These are phyloP conservation scores for Upupa epops DNA, from an alignment of 2,113 vertebrate species.

Conservation along the genomic window DNA sequence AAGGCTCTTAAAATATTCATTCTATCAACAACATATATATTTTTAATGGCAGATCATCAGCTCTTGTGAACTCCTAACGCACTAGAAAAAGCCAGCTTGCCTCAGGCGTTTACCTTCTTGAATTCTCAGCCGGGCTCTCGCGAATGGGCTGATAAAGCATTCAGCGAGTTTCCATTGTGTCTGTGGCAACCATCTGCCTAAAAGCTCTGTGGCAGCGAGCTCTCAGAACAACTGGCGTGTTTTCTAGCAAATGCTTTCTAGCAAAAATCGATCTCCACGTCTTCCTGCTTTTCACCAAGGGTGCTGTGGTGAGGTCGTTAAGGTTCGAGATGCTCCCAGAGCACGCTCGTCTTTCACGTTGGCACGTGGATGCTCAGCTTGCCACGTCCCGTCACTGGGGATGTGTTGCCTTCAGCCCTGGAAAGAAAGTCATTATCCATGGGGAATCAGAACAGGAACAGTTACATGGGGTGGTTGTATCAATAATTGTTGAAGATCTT, in stretches of 20 bases:
- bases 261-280: background rate
- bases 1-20: constrained; percentile 16
- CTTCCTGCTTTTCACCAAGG: background rate
- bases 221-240: background rate
- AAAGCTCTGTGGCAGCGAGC: background rate
- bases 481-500: background rate
- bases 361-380: background rate
- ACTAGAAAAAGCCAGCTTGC: background rate
- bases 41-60: constrained; percentile 3
- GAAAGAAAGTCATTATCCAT: background rate
- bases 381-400: fast-evolving
- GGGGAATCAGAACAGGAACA: background rate
- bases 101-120: background rate
- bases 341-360: background rate
- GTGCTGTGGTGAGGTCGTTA: background rate
- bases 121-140: background rate
- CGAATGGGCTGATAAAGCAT: background rate
- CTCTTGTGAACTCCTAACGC: background rate
- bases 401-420: background rate
- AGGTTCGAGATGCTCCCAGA: background rate
- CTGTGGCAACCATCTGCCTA: constrained; percentile 1
- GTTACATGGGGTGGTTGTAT: background rate
- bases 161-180: background rate
- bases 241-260: background rate
- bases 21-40: background rate